These are phyloP conservation scores for Pachycephus smyrnensis DNA, from an alignment of 2,888 invertebrate species.

Conservation along the genomic window DNA sequence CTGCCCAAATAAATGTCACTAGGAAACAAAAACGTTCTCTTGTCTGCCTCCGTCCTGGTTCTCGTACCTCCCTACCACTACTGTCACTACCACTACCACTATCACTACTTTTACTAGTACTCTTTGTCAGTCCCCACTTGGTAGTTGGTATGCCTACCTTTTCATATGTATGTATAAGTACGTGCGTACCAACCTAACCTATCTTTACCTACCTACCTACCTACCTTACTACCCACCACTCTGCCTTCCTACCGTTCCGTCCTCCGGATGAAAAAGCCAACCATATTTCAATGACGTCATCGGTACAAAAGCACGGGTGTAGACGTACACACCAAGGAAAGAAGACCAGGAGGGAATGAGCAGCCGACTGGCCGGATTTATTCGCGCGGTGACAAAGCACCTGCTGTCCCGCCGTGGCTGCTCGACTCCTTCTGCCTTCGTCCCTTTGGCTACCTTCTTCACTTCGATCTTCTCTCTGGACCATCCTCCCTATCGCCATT, in stretches of 20 bases:
- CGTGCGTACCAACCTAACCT: background rate
- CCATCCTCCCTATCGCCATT: conserved; percentile 63
- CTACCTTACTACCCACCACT: conserved; percentile 16
- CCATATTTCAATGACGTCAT: conserved; percentile 58
- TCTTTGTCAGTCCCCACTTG: conserved; percentile 11
- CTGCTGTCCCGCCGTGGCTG: conserved; percentile 59
- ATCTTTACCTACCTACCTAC: background rate
- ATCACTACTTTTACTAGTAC: conserved; percentile 11
- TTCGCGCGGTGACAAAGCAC: conserved; percentile 65
- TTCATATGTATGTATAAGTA: background rate
- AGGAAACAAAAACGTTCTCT: conserved; percentile 60
- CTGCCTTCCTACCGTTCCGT: conserved; percentile 18
- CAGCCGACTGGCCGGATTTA: conserved; percentile 57
- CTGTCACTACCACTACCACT: conserved; percentile 23
- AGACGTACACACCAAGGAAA: conserved; percentile 64
- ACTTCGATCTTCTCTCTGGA: conserved; percentile 44
- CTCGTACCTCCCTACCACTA: conserved; percentile 33
- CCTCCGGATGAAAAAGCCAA: conserved; percentile 32
- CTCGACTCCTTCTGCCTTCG: conserved; percentile 41
- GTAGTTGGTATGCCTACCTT: background rate
- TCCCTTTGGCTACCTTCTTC: conserved; percentile 20
- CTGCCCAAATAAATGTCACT: conserved; percentile 64
- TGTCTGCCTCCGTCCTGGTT: conserved; percentile 36
- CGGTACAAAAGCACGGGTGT: conserved; percentile 53
- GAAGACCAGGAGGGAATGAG: conserved; percentile 44